A percentile compares a stretch with the other conserved stretches of the same genome.
These are phyloP conservation scores for Enteromius trimaculatus DNA, from an alignment of 2,797 vertebrate genomes.

Conservation along the genomic window DNA sequence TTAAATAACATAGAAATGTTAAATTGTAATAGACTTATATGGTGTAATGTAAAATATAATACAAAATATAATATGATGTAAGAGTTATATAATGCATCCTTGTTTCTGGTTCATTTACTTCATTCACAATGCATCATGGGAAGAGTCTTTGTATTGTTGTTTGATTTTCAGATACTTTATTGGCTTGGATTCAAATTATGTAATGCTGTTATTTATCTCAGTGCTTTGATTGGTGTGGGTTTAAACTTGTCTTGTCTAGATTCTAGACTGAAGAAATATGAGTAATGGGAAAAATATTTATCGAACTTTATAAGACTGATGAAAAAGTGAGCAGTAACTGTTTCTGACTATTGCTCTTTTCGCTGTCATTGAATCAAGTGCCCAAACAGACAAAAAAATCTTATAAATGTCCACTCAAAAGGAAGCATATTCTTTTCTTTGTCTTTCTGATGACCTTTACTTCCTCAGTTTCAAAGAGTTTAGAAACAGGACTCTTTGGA, in stretches of 20 bases:
- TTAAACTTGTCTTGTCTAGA: background rate
- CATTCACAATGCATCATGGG: background rate
- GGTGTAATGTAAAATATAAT: background rate
- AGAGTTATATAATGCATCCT: background rate
- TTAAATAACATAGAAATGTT: background rate
- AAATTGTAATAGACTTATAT: background rate
- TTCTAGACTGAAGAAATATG: background rate
- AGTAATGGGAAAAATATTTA: background rate
- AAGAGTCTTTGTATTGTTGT: background rate
- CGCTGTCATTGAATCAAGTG: background rate
- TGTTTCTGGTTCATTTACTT: background rate
- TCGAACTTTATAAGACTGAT: background rate
- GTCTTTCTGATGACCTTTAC: constrained; percentile 12
- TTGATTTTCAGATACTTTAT: background rate
- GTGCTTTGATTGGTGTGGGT: background rate
- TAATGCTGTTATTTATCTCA: background rate
- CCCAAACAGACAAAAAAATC: background rate
- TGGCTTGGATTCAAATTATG: background rate
- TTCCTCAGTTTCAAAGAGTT: constrained; percentile 5
- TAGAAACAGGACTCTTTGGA: constrained; percentile 14
- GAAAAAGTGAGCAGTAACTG: background rate
- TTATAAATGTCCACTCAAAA: constrained; percentile 1
- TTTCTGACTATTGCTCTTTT: background rate
- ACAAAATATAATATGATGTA: background rate
- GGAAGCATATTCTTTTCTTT: background rate